phyloP scores from a whole-genome alignment of 2,113 vertebrate species.

The Spea bombifrons region DNA sequence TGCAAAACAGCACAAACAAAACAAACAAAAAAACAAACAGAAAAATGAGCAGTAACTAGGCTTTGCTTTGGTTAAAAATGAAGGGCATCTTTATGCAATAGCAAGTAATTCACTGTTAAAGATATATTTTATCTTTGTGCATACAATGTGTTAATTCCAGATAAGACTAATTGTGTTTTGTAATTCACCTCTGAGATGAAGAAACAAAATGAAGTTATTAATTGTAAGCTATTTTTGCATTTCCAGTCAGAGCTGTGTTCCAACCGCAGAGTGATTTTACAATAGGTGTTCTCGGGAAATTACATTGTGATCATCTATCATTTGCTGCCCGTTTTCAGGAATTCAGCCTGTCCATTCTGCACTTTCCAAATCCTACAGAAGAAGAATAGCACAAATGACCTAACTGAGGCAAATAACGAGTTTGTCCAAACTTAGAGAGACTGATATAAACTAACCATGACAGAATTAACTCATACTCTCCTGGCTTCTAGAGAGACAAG shows the following conservation, averaged over 20 bases:
- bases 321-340: conserved; percentile 37
- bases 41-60: no score
- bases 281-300: conserved; percentile 38
- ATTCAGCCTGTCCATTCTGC: conserved; percentile 47
- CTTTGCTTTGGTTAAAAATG: no score
- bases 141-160: neutral
- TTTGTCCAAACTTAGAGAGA: conserved; percentile 60
- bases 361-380: conserved; percentile 47
- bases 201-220: neutral
- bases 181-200: neutral
- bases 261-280: conserved; percentile 22
- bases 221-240: neutral
- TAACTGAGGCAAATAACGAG: conserved; percentile 65
- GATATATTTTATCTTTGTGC: neutral
- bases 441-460: conserved; percentile 59
- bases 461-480: conserved; percentile 18
- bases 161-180: neutral
- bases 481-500: neutral
- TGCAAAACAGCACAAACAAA: no score
- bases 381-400: conserved; percentile 54
- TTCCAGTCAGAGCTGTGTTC: conserved; percentile 6
- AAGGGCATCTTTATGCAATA: no score
- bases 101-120: neutral
- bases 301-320: conserved; percentile 51
- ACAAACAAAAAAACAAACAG: no score